Conservation (phyloP, 2,888 invertebrate species). For the Leptothorax acervorum region DNA sequence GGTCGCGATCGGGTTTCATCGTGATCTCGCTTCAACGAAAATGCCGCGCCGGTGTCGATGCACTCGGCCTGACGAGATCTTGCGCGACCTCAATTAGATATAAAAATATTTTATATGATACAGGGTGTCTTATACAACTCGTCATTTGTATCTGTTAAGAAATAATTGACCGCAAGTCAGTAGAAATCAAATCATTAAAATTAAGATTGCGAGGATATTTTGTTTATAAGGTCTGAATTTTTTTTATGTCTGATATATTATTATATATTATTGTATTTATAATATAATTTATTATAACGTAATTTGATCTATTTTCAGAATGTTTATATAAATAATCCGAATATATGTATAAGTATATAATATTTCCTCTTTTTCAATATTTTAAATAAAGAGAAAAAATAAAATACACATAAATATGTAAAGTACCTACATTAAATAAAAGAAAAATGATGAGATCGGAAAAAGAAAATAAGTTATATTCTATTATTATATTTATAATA, state of each 20-base stretch:
- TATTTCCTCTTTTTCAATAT: not conserved
- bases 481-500: not conserved
- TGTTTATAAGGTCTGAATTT: not conserved
- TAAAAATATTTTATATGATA: not conserved
- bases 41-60: not conserved
- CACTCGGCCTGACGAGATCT: not conserved
- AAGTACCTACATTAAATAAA: not conserved
- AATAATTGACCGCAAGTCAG: constrained; percentile 34
- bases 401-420: not conserved
- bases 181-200: not conserved
- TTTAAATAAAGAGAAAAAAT: not conserved
- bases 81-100: not conserved
- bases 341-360: too few relatives aligned
- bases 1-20: constrained; percentile 71
- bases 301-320: not conserved
- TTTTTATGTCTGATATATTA: not conserved
- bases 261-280: not conserved
- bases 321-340: not conserved
- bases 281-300: not conserved
- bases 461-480: not conserved
- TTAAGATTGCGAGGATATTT: not conserved
- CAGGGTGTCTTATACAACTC: not conserved
- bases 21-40: constrained; percentile 20
- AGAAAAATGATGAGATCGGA: not conserved
- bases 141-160: not conserved